A percentile compares a stretch with the other conserved stretches of the same genome.
These are phyloP conservation scores for Netta rufina DNA, from an alignment of 2,797 vertebrate species.

Conservation along the genomic window DNA sequence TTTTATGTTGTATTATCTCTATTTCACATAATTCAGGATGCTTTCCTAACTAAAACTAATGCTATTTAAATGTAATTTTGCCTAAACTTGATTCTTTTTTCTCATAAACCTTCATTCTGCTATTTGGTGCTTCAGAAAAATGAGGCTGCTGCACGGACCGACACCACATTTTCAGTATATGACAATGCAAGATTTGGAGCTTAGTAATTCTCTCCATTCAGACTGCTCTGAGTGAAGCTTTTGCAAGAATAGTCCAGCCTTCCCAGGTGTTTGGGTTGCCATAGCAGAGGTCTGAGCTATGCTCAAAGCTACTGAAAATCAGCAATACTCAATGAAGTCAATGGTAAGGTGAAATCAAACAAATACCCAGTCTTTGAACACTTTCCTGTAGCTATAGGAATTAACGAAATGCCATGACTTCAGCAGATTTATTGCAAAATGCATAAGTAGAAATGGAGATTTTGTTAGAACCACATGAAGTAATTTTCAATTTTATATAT, in stretches of 20 bases:
- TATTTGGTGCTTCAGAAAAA: not conserved
- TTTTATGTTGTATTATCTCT: not conserved
- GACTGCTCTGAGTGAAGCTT: not conserved
- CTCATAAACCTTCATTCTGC: not conserved
- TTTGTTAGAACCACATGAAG: not conserved
- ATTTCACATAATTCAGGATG: not conserved
- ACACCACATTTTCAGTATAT: not conserved
- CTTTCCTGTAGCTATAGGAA: not conserved
- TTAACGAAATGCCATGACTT: accelerated
- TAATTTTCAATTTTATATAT: not conserved
- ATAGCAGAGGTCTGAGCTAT: not conserved
- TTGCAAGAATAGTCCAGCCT: not conserved
- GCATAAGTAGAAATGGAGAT: not conserved
- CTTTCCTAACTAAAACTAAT: not conserved
- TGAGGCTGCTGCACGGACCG: not conserved
- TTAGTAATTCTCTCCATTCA: not conserved
- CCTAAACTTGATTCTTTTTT: not conserved
- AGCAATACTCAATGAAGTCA: not conserved
- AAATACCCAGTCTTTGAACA: not conserved
- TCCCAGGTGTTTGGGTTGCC: not conserved
- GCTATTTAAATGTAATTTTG: not conserved
- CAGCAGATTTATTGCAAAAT: not conserved
- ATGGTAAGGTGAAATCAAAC: not conserved
- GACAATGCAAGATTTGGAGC: not conserved
- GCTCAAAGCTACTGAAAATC: not conserved